These are phyloP conservation scores for Parasteatoda lunata DNA, from an alignment of 2,888 invertebrate species.

Conservation along the genomic window DNA sequence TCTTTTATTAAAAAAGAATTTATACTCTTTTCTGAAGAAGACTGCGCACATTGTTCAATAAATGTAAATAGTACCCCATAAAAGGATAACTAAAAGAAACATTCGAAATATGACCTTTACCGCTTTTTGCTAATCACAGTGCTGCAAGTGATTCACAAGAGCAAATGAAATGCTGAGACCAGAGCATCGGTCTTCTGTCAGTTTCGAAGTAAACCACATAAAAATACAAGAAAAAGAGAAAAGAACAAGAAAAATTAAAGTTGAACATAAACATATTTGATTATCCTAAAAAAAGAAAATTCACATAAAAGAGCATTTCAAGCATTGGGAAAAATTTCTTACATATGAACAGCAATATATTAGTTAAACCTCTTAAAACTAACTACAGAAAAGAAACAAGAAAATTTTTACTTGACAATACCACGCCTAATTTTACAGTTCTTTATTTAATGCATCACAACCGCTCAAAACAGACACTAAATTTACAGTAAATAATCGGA, in stretches of 20 bases:
- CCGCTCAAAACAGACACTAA: too few species aligned
- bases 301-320: background rate
- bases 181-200: conserved; percentile 63
- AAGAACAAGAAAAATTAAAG: conserved; percentile 69
- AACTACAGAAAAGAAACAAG: background rate
- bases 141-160: conserved; percentile 67
- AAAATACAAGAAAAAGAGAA: conserved; percentile 69
- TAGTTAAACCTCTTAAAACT: too few species aligned
- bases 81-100: conserved; percentile 66
- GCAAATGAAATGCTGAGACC: conserved; percentile 63
- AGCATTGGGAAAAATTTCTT: conserved; percentile 7
- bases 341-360: background rate
- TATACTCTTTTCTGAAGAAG: background rate
- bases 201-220: conserved; percentile 64
- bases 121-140: conserved; percentile 67
- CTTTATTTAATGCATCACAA: too few species aligned
- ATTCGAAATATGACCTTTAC: conserved; percentile 68
- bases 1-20: too few species aligned
- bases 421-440: too few species aligned
- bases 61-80: conserved; percentile 53
- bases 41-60: conserved; percentile 20
- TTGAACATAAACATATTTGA: conserved; percentile 26
- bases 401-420: too few species aligned
- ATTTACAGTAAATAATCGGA: too few species aligned
- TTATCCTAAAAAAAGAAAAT: conserved; percentile 13